Evolutionary conservation across 2,113 vertebrate genomes (phyloP), one percentile per base, ranked within the genome.

Genomic region (Beaufortia kweichowensis): DNA sequence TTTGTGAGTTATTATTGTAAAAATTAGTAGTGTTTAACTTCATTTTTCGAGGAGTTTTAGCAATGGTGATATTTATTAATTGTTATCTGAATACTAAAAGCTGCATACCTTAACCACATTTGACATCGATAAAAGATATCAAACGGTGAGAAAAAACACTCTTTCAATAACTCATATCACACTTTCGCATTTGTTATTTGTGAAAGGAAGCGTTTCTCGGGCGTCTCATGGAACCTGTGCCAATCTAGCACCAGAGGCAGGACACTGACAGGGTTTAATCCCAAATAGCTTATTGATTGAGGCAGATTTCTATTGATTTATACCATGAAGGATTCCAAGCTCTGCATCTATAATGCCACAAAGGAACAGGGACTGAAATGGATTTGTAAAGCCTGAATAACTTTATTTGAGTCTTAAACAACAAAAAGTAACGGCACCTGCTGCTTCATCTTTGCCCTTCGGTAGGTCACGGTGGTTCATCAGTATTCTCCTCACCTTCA

Each of bases 201-300:
- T 46, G 64, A 68, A 23, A 70, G 41, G 43, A 48, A 53, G 21
- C 68, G 14, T 74, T 61, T 80, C 50, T 68, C 23, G 28, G 69
- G 57, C 11, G 53, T 53, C 55, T 77, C 68, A 24, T 23, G 57
- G 46, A 74, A 68, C 57, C 15, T 48, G 50, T 57, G 48, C 61
- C 28, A 31, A 63, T 53, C 67, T 26, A 28, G 55, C 65, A 46
- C 35, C 43, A 74, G 56, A 43, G 35, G 41, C 31, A 80, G 61
- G 81, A 76, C 64, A 56, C 53, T 61, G 81, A 56, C 73, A 23
- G 35, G 78, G 63, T 62, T 83, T 84, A 76, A 86, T 84, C 83
- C 86, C 57, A 87, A 87, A 87, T 87, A 81, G 81, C 43, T 85
- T 88, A 89, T 87, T 87, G 87, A 86, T 85, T 74, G 43, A 69